Evolutionary conservation across 1,140 invertebrate genomes (phyloP).

Genomic region (Condylostylus longicornis): DNA sequence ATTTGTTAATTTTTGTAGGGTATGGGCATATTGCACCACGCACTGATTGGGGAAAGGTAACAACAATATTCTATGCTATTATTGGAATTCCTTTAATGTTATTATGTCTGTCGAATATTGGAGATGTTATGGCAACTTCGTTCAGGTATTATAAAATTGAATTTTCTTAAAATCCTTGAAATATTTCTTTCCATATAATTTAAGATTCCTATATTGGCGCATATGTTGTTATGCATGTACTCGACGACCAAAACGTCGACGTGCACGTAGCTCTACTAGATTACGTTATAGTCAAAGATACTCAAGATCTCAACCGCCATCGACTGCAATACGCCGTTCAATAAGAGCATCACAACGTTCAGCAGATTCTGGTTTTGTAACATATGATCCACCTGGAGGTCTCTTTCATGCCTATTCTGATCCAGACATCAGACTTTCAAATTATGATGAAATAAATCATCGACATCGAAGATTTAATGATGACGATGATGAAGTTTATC

Average conservation of each 20-base stretch:
- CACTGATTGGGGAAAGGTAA: constrained; percentile 79
- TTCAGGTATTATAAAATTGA: constrained; percentile 45
- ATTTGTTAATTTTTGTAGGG: constrained; percentile 39
- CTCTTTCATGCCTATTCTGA: constrained; percentile 38
- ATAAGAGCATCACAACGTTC: constrained; percentile 54
- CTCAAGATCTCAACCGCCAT: constrained; percentile 26
- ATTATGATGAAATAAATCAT: too few relatives aligned
- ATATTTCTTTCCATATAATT: constrained; percentile 21
- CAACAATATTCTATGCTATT: constrained; percentile 91
- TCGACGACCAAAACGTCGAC: constrained; percentile 49
- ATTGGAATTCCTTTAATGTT: constrained; percentile 89
- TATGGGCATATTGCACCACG: constrained; percentile 93
- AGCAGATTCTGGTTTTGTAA: constrained; percentile 34
- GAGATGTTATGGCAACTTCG: constrained; percentile 88
- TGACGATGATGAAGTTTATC: too few relatives aligned
- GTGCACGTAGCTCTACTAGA: constrained; percentile 17
- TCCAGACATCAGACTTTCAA: constrained; percentile 34
- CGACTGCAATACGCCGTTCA: constrained; percentile 35
- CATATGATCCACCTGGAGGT: constrained; percentile 33
- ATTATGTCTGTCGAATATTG: constrained; percentile 85
- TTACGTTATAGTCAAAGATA: constrained; percentile 15
- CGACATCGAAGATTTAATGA: too few relatives aligned
- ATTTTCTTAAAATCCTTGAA: background rate
- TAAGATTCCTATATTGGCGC: constrained; percentile 79
- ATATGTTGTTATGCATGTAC: constrained; percentile 81